Evolutionary conservation across 2,113 vertebrate species (phyloP), one percentile per base, ranked within the genome.

Genomic region (Barbus barbus): DNA sequence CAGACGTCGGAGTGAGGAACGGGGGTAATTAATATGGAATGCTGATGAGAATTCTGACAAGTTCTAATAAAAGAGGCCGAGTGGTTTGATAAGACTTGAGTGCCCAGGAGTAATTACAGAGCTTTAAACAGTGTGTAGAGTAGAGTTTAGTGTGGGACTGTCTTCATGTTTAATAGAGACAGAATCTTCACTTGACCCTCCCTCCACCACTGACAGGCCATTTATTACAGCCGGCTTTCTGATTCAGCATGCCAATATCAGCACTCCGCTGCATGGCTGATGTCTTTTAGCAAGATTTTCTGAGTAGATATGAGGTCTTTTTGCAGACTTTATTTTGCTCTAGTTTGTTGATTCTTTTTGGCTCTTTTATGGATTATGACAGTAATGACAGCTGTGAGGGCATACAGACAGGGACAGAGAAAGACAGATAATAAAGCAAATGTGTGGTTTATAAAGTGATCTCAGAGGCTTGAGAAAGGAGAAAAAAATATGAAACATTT

Each of bases 11-110:
- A 16, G n/a, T 67, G 82, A 76, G 33, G 83, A 75, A 73, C 61
- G 20, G 65, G 46, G 48, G 48, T 82, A 87, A 87, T 87, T 87
- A 87, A 87, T 87, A 78, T 81, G 73, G 61, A 76, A 71, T 22
- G 78, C 86, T 61, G 78, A 82, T 80, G 71, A 84, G 86, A 75
- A 78, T 75, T 74, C 60, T 71, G 83, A 78, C 78, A 81, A 81
- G 83, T 46, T 76, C 51, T 76, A 87, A 71, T 73, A 80, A 84
- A 84, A 60, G 51, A 81, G 31, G 51, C 78, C 14, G 63, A 76
- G 74, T 61, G 61, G 83, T 51, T 48, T 77, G 83, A 87, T 82
- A 71, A 81, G 83, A 75, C 51, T 46, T 72, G 71, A 78, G 67
- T 31, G 75, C 41, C 36, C 58, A 78, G 73, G 73, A 82, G 60